A percentile compares a stretch with the other conserved stretches of the same genome.
Evolutionary conservation across 2,888 invertebrate species (phyloP).

Genomic region (Heliconius cydno): DNA sequence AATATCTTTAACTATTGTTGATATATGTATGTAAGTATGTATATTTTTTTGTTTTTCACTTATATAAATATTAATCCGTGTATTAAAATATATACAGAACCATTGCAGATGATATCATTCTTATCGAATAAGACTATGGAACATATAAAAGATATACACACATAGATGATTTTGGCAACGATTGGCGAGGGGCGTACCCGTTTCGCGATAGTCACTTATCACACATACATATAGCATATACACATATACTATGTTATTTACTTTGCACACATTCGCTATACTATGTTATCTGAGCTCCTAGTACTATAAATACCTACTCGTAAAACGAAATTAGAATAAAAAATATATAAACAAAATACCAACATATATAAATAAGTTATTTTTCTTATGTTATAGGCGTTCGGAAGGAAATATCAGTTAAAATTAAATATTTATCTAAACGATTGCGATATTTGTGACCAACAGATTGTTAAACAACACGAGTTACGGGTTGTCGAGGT

Average conservation of each 20-base stretch:
- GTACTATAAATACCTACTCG: conserved; percentile 54
- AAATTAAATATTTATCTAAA: conserved; percentile 58
- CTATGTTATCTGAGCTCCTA: conserved; percentile 62
- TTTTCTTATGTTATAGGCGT: conserved; percentile 15
- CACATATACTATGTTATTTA: conserved; percentile 17
- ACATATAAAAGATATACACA: conserved; percentile 34
- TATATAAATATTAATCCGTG: not conserved
- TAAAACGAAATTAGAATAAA: conserved; percentile 1
- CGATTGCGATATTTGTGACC: conserved; percentile 72
- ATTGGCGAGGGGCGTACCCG: conserved; percentile 73
- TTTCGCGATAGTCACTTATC: conserved; percentile 58
- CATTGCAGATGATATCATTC: not conserved
- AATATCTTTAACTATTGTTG: too few relatives aligned
- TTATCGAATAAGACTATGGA: conserved; percentile 17
- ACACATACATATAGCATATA: conserved; percentile 35
- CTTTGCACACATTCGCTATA: conserved; percentile 41
- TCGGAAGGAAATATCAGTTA: conserved; percentile 48
- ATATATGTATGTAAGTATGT: too few relatives aligned
- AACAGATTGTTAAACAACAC: conserved; percentile 72
- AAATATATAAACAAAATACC: not conserved
- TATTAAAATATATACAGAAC: conserved; percentile 30
- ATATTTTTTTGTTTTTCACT: too few relatives aligned
- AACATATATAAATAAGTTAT: not conserved
- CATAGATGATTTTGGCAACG: conserved; percentile 77
- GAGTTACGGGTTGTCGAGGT: conserved; percentile 66